Percentiles rank a stretch among this genome's conserved stretches.
Conservation (phyloP, 2,797 vertebrate species). For the Hydrocynus forskahlii region DNA sequence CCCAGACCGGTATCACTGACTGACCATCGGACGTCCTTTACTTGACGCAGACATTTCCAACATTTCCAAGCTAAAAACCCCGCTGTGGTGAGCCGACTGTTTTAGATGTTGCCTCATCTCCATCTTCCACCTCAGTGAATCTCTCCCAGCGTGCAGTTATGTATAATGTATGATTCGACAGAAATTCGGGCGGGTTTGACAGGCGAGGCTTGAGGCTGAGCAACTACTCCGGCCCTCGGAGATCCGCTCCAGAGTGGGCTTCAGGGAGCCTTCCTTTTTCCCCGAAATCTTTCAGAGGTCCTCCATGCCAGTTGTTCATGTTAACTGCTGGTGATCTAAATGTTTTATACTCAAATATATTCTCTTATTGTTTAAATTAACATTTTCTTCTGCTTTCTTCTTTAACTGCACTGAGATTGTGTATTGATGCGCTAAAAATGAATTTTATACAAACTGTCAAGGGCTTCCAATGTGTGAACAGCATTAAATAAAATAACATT, state of each 20-base stretch:
- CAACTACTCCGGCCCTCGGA: conserved; percentile 7
- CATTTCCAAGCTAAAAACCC: background rate
- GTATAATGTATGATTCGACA: conserved; percentile 37
- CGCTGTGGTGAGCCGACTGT: background rate
- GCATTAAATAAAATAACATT: too few relatives aligned
- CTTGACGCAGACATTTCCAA: background rate
- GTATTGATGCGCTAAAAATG: too few relatives aligned
- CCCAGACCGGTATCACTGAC: conserved; percentile 4
- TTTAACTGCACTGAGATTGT: too few relatives aligned
- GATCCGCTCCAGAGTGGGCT: background rate
- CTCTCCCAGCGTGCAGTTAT: conserved; percentile 15
- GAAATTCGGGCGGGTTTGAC: conserved; percentile 5
- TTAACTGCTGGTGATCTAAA: background rate
- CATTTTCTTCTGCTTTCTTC: too few relatives aligned
- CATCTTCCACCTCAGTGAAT: background rate
- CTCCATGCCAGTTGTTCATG: background rate
- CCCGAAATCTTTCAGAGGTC: background rate
- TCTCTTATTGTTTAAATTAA: background rate
- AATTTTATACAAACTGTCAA: too few relatives aligned
- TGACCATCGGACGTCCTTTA: conserved; percentile 3
- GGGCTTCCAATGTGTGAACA: too few relatives aligned
- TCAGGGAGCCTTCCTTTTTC: background rate
- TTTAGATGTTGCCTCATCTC: conserved; percentile 17
- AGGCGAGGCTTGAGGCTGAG: conserved; percentile 11
- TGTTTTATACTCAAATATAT: background rate